phyloP scores from a whole-genome alignment of 2,888 invertebrate species.

The Drosophila maculinotata region DNA sequence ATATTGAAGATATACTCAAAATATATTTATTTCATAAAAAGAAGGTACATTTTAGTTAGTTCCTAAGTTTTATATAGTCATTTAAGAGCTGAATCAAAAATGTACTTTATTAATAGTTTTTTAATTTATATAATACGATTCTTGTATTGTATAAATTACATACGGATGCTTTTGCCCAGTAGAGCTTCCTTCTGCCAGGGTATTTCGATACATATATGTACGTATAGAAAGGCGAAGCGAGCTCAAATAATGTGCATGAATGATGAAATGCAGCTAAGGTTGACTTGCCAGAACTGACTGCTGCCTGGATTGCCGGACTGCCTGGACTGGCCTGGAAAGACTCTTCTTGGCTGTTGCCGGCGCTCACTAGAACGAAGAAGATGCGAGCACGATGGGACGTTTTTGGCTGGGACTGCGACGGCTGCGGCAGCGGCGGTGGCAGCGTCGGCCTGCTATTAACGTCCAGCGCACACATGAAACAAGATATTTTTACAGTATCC shows the following conservation, averaged over 20 bases:
- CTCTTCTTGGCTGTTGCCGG: conserved; percentile 24
- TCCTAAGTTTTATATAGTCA: too few species aligned
- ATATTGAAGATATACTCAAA: too few species aligned
- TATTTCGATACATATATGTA: conserved; percentile 26
- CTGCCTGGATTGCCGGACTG: conserved; percentile 28
- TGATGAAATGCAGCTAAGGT: conserved; percentile 77
- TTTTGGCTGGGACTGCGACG: conserved; percentile 22
- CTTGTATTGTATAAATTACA: background rate
- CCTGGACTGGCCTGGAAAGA: conserved; percentile 18
- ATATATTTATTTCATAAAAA: too few species aligned
- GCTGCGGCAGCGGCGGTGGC: conserved; percentile 14
- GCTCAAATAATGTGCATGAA: conserved; percentile 78
- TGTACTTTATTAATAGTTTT: too few species aligned
- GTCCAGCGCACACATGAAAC: conserved; percentile 82
- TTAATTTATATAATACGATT: too few species aligned
- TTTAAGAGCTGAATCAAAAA: too few species aligned
- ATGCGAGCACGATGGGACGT: conserved; percentile 29
- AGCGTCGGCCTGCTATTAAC: conserved; percentile 73
- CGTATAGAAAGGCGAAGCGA: conserved; percentile 25
- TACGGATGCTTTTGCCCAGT: background rate
- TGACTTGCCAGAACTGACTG: conserved; percentile 63
- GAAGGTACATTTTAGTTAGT: too few species aligned
- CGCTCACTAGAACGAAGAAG: conserved; percentile 38
- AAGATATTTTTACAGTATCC: conserved; percentile 78
- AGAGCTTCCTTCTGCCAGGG: conserved; percentile 19